A percentile compares a stretch with the other conserved stretches of the same genome.
phyloP scores from a whole-genome alignment of 2,888 invertebrate species.

The Bembecia ichneumoniformis region DNA sequence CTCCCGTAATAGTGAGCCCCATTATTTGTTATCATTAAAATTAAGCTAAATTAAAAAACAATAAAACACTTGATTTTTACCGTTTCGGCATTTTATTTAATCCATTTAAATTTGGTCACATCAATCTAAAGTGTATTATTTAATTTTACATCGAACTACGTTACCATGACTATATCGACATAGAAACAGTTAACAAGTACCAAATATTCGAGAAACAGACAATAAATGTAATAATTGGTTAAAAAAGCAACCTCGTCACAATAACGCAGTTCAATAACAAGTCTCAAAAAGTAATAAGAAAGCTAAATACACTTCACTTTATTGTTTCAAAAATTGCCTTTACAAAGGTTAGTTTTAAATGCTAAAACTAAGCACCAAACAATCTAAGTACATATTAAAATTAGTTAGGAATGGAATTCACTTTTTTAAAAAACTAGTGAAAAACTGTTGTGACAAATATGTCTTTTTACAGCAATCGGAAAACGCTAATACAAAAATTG shows the following conservation, averaged over 20 bases:
- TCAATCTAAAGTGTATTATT: conserved; percentile 35
- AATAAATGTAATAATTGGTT: conserved; percentile 24
- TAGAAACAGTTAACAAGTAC: conserved; percentile 43
- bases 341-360: neutral
- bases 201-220: conserved; percentile 46
- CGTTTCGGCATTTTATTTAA: conserved; percentile 21
- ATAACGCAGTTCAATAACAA: conserved; percentile 53
- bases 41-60: no score
- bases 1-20: no score
- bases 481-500: no score
- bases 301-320: conserved; percentile 17
- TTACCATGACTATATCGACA: conserved; percentile 35
- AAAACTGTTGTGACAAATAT: no score
- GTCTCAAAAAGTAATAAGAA: conserved; percentile 28
- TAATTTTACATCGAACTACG: conserved; percentile 41
- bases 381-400: conserved; percentile 4
- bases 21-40: no score
- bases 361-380: conserved; percentile 23
- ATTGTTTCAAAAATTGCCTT: neutral
- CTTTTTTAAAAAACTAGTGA: no score
- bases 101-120: conserved; percentile 40
- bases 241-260: conserved; percentile 33
- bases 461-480: no score
- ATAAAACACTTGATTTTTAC: neutral
- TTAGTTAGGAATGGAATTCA: neutral